These are phyloP conservation scores for Sardinella longiceps DNA, from an alignment of 2,797 vertebrate genomes.

Conservation along the genomic window DNA sequence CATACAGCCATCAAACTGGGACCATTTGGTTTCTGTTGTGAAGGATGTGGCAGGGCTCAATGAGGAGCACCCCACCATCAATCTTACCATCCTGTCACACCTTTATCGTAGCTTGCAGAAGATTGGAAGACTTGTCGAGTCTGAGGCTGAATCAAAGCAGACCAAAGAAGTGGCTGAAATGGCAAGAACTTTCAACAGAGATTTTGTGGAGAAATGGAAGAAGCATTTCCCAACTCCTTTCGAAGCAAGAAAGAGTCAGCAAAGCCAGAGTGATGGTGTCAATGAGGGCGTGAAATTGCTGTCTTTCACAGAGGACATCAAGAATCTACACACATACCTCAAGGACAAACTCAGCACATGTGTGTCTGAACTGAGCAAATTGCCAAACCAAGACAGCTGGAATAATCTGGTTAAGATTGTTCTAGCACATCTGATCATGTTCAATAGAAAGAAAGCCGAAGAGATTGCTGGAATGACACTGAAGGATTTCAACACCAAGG, in stretches of 20 bases:
- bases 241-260: not conserved
- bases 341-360: not conserved
- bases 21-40: not conserved
- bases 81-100: not conserved
- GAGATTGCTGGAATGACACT: not conserved
- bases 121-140: not conserved
- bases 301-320: constrained; percentile 17
- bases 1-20: not conserved
- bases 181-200: constrained; percentile 5
- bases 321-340: not conserved
- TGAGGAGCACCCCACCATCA: not conserved
- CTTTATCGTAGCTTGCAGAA: constrained; percentile 1
- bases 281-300: not conserved
- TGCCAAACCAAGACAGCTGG: not conserved
- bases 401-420: not conserved
- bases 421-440: not conserved
- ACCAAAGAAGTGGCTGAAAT: not conserved
- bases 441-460: not conserved
- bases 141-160: not conserved
- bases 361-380: not conserved
- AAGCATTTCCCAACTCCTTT: not conserved
- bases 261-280: not conserved
- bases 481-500: not conserved
- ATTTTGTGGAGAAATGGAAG: not conserved
- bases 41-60: not conserved